These are phyloP conservation scores for Lutjanus argentimaculatus DNA, from an alignment of 2,797 vertebrate species.

Conservation along the genomic window DNA sequence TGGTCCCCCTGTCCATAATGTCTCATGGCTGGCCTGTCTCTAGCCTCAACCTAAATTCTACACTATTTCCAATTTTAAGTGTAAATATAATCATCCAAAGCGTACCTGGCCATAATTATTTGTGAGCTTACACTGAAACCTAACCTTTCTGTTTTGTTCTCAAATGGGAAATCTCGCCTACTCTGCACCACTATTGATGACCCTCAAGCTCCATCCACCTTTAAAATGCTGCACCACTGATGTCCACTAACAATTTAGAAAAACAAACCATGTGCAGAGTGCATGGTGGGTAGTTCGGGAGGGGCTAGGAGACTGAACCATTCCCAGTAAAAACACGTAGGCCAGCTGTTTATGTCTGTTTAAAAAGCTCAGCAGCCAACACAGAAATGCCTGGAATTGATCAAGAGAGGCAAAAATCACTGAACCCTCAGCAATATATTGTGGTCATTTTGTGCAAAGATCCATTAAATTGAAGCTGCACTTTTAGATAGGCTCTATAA, in stretches of 20 bases:
- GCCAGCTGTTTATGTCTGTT: neutral
- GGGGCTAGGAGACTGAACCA: slow-evolving; percentile 3
- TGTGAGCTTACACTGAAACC: neutral
- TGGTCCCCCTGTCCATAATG: no score
- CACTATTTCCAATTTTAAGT: neutral
- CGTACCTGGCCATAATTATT: neutral
- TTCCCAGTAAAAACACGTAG: slow-evolving; percentile 13
- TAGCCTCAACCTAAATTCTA: neutral
- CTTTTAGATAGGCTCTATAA: neutral
- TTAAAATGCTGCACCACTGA: slow-evolving; percentile 9
- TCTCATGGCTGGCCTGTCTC: no score
- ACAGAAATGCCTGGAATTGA: slow-evolving; percentile 4
- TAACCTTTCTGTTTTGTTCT: neutral
- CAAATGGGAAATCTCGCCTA: neutral
- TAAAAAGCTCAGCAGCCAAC: slow-evolving; percentile 30
- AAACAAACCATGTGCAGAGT: slow-evolving; percentile 26
- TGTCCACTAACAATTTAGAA: slow-evolving; percentile 20
- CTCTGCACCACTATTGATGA: neutral
- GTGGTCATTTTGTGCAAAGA: slow-evolving; percentile 4
- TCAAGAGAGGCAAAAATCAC: neutral
- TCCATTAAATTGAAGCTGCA: neutral
- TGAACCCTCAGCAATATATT: neutral
- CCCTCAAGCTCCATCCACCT: slow-evolving; percentile 8
- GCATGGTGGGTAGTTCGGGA: slow-evolving; percentile 18
- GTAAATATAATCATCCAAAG: neutral